phyloP scores from a whole-genome alignment of 2,797 vertebrate genomes.

The Pangasius macronema region DNA sequence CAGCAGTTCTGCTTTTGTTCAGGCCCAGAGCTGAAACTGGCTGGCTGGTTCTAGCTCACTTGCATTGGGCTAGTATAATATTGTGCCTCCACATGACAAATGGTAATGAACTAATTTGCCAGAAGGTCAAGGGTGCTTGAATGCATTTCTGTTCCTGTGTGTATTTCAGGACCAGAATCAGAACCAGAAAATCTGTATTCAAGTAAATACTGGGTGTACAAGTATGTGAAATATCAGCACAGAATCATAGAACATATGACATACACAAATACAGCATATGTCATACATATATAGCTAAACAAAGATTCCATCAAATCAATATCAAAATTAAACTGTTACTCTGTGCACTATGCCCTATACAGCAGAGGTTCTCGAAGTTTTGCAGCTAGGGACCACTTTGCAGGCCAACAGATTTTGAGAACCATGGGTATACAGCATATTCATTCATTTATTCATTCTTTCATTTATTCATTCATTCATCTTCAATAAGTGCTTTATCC shows the following conservation, averaged over 20 bases:
- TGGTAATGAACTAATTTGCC: constrained; percentile 17
- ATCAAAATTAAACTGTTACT: background rate
- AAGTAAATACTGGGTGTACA: background rate
- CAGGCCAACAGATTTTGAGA: background rate
- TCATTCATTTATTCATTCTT: background rate
- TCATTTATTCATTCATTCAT: background rate
- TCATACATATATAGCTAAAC: background rate
- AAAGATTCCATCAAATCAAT: background rate
- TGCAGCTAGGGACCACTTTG: background rate
- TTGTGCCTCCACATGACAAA: constrained; percentile 57
- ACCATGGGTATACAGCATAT: background rate
- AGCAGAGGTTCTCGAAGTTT: background rate
- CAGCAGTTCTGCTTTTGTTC: constrained; percentile 11
- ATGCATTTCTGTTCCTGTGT: background rate
- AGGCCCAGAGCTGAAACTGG: constrained; percentile 53
- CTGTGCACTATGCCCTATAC: background rate
- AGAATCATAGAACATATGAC: background rate
- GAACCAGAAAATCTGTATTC: background rate
- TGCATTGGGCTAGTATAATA: constrained; percentile 67
- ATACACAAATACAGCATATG: background rate
- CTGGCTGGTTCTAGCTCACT: constrained; percentile 26
- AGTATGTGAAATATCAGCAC: background rate
- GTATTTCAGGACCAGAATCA: constrained; percentile 1
- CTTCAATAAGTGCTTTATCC: background rate
- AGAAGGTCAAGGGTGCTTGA: background rate